These are phyloP conservation scores for Hucho hucho DNA, from an alignment of 2,113 vertebrate species.

Conservation along the genomic window DNA sequence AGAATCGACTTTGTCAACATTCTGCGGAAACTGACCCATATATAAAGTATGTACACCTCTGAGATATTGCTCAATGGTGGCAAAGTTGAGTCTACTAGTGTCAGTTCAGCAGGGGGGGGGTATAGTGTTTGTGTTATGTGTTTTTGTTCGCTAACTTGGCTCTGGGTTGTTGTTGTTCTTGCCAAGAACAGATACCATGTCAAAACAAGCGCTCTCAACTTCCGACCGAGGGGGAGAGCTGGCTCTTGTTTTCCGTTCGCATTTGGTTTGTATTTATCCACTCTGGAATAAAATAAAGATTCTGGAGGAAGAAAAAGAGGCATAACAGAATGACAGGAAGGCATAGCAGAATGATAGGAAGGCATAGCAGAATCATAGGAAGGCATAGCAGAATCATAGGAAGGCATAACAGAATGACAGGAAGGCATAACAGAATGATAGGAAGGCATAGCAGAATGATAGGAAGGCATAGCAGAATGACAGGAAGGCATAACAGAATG, in stretches of 20 bases:
- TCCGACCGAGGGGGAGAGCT: slow-evolving; percentile 35
- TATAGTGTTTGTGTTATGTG: neutral
- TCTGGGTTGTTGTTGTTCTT: slow-evolving; percentile 57
- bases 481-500: too few species aligned
- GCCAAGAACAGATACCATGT: slow-evolving; percentile 68
- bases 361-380: too few species aligned
- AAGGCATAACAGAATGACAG: too few species aligned
- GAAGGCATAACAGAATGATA: too few species aligned
- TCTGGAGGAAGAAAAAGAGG: neutral
- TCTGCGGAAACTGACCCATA: neutral
- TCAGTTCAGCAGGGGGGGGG: neutral
- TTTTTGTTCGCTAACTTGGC: neutral
- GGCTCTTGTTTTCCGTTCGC: neutral
- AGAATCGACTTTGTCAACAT: neutral
- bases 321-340: neutral
- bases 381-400: too few species aligned
- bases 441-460: too few species aligned
- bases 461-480: too few species aligned
- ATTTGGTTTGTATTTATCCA: slow-evolving; percentile 38
- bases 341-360: too few species aligned
- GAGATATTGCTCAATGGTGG: neutral
- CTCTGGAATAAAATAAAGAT: slow-evolving; percentile 47
- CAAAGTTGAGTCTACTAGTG: neutral
- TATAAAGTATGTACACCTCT: neutral
- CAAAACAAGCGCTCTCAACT: slow-evolving; percentile 64